These are phyloP conservation scores for Drosophila chauvacae DNA, from an alignment of 1,140 invertebrate species.

Conservation along the genomic window DNA sequence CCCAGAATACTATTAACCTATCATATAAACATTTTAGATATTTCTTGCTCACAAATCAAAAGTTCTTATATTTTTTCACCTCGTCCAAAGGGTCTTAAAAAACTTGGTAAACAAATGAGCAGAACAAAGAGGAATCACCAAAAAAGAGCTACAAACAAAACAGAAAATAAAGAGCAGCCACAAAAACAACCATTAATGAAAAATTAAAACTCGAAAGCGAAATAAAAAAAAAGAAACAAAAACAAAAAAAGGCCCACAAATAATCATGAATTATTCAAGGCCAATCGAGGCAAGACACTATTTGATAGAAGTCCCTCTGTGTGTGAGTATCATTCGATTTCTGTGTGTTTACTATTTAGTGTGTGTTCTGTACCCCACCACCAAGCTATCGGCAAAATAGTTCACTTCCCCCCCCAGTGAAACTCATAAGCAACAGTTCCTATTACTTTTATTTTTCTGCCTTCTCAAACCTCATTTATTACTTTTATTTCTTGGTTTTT, in stretches of 20 bases:
- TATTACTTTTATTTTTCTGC: not conserved
- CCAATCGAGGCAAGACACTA: slow-evolving; percentile 53
- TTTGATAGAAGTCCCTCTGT: slow-evolving; percentile 31
- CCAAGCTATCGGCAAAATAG: slow-evolving; percentile 14
- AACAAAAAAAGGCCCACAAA: slow-evolving; percentile 31
- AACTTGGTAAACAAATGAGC: slow-evolving; percentile 72
- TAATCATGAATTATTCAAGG: slow-evolving; percentile 83
- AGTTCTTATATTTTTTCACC: slow-evolving; percentile 27
- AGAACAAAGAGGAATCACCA: slow-evolving; percentile 58
- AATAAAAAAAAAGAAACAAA: slow-evolving; percentile 4
- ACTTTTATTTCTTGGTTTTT: slow-evolving; percentile 1
- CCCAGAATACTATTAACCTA: slow-evolving; percentile 20
- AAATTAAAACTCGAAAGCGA: slow-evolving; percentile 61
- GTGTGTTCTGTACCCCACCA: slow-evolving; percentile 11
- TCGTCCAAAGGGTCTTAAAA: slow-evolving; percentile 48
- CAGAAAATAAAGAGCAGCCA: slow-evolving; percentile 28
- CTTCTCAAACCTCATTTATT: not conserved
- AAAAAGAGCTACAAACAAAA: slow-evolving; percentile 40
- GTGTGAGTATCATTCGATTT: slow-evolving; percentile 40
- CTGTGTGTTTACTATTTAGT: slow-evolving; percentile 39
- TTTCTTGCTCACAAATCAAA: slow-evolving; percentile 25
- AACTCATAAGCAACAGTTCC: slow-evolving; percentile 3
- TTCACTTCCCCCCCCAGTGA: not conserved
- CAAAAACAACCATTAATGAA: slow-evolving; percentile 63
- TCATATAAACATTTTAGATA: not conserved